These are phyloP conservation scores for Numenius arquata DNA, from an alignment of 2,113 vertebrate genomes.

Conservation along the genomic window DNA sequence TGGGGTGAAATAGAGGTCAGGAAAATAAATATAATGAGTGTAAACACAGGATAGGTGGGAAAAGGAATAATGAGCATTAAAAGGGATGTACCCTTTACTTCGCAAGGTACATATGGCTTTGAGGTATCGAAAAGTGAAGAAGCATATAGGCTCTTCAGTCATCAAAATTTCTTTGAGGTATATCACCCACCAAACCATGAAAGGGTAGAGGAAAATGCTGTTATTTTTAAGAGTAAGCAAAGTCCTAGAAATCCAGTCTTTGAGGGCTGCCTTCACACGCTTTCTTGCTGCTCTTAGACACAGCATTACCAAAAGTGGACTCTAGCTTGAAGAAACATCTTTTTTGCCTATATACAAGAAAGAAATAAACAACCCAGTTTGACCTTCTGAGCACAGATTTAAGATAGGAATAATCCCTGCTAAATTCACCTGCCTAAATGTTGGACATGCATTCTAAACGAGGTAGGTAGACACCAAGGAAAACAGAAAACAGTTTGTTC, in stretches of 20 bases:
- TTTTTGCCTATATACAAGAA: background rate
- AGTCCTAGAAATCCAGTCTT: background rate
- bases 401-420: background rate
- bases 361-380: background rate
- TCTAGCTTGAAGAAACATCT: background rate
- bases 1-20: background rate
- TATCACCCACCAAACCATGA: background rate
- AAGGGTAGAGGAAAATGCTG: background rate
- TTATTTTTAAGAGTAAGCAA: background rate
- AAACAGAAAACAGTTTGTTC: background rate
- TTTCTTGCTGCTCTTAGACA: background rate
- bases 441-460: background rate
- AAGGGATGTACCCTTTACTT: background rate
- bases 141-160: background rate
- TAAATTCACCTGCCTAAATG: background rate
- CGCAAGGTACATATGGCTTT: background rate
- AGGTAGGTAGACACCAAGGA: background rate
- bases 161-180: background rate
- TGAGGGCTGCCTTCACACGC: background rate
- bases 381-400: background rate
- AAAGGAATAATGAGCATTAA: background rate
- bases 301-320: background rate
- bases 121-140: background rate
- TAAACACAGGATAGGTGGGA: background rate
- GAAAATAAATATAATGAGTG: background rate